Percentiles rank a stretch among this genome's conserved stretches.
Conservation (phyloP, 2,888 invertebrate species). For the Tipula unca region DNA sequence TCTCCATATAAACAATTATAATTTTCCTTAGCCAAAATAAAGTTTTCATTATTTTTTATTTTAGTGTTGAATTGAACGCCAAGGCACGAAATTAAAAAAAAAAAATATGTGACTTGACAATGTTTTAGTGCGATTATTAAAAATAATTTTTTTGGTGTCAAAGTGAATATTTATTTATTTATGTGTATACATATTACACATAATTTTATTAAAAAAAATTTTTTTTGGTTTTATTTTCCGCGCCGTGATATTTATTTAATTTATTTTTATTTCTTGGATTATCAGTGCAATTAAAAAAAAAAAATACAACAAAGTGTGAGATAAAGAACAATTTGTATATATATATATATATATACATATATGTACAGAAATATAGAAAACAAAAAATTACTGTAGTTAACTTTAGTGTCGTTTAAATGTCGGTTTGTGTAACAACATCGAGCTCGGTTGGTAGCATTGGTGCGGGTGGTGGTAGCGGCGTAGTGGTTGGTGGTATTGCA, state of each 20-base stretch:
- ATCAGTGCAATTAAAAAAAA: constrained; percentile 1
- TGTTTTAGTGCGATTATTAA: not conserved
- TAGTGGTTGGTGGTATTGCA: not conserved
- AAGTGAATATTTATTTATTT: not conserved
- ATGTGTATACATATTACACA: not conserved
- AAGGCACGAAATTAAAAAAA: not conserved
- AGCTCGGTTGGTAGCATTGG: constrained; percentile 20
- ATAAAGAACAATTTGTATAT: not conserved
- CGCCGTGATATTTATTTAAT: not conserved
- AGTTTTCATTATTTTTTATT: not conserved
- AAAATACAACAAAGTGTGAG: not conserved
- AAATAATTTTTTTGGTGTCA: not conserved
- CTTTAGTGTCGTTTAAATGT: constrained; percentile 24
- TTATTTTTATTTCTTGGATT: constrained; percentile 2
- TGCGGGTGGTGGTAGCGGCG: constrained; percentile 17
- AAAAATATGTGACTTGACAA: not conserved
- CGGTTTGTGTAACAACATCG: constrained; percentile 28
- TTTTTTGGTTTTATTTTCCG: not conserved
- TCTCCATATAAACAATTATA: not conserved
- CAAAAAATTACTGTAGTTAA: not conserved
- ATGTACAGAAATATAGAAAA: not conserved
- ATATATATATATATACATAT: too few species aligned
- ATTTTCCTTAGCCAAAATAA: not conserved
- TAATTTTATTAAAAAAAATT: not conserved
- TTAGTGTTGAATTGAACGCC: not conserved